phyloP scores from a whole-genome alignment of 2,797 vertebrate genomes.

The Lithobates pipiens region DNA sequence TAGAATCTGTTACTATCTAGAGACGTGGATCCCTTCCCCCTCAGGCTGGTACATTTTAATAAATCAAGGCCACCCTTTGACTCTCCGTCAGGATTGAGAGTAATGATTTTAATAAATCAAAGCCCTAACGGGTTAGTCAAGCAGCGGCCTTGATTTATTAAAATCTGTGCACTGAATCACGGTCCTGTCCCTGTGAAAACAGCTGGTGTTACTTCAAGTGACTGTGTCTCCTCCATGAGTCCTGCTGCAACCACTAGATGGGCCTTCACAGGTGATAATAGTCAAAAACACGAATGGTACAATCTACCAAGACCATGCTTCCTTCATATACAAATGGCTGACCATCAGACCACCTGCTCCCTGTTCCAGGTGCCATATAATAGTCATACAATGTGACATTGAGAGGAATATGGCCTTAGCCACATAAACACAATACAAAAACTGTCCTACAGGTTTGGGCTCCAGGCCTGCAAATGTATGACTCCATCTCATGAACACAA shows the following conservation, averaged over 20 bases:
- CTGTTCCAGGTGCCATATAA: not conserved
- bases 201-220: conserved; percentile 39
- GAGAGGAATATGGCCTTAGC: not conserved
- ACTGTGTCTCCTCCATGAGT: not conserved
- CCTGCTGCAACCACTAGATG: not conserved
- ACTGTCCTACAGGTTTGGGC: too few relatives aligned
- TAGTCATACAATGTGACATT: not conserved
- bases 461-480: too few relatives aligned
- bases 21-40: conserved; percentile 42
- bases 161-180: conserved; percentile 50
- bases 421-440: not conserved
- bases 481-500: too few relatives aligned
- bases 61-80: conserved; percentile 59
- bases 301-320: not conserved
- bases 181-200: conserved; percentile 28
- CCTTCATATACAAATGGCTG: not conserved
- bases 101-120: conserved; percentile 64
- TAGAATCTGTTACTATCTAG: conserved; percentile 40
- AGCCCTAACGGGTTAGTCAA: conserved; percentile 54
- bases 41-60: conserved; percentile 57
- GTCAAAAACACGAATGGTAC: not conserved
- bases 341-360: not conserved
- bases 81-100: conserved; percentile 56
- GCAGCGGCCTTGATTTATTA: conserved; percentile 60
- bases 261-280: not conserved